Evolutionary conservation across 2,888 invertebrate genomes (phyloP).

Genomic region (Gasteruption jaculator): DNA sequence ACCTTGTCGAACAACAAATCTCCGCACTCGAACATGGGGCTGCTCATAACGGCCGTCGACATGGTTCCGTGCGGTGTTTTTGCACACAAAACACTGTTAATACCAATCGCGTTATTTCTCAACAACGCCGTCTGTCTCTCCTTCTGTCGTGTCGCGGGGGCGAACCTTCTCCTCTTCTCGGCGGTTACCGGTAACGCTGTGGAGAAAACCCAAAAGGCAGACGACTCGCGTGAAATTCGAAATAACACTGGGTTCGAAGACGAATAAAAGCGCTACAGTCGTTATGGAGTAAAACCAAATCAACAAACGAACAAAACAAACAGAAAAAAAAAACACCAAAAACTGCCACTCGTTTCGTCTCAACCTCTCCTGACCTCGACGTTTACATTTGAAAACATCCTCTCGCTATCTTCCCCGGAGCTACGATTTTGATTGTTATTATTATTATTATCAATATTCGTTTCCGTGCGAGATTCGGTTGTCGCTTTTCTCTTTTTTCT

Average conservation of each 20-base stretch:
- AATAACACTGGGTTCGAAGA: no score
- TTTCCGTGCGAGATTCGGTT: no score
- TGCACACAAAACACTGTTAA: constrained; percentile 16
- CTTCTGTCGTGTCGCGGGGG: not conserved
- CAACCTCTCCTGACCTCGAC: constrained; percentile 16
- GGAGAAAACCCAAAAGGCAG: no score
- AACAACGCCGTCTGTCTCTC: not conserved
- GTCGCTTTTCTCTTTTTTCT: no score
- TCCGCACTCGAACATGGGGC: constrained; percentile 72
- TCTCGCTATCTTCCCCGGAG: constrained; percentile 8
- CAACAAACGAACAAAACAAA: no score
- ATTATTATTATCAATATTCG: no score
- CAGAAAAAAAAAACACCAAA: no score
- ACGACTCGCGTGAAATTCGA: no score
- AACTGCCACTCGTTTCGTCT: not conserved
- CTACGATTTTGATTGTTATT: no score
- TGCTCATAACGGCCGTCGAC: constrained; percentile 76
- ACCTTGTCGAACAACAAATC: constrained; percentile 72
- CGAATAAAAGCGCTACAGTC: no score
- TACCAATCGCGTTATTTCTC: not conserved
- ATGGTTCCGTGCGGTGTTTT: constrained; percentile 52
- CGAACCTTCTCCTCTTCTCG: not conserved
- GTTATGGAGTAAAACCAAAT: no score
- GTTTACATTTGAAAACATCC: no score
- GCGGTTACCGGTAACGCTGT: not conserved